These are phyloP conservation scores for Archips xylosteana DNA, from an alignment of 2,888 invertebrate species.

Conservation along the genomic window DNA sequence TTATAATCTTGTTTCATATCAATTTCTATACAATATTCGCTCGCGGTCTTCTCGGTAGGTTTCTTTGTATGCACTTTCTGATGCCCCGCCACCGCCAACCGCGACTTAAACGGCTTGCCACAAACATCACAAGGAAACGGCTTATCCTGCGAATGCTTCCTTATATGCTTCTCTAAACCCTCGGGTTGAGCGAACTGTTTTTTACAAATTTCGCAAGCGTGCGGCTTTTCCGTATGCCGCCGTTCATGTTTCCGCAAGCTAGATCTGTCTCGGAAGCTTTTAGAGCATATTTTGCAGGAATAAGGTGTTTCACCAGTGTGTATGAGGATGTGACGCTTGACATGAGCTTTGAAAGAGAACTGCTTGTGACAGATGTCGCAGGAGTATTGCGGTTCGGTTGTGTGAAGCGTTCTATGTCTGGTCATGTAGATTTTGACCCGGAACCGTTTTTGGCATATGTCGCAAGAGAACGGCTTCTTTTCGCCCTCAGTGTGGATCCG, in stretches of 20 bases:
- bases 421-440: not conserved
- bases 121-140: not conserved
- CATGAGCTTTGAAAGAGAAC: not conserved
- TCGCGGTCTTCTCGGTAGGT: not conserved
- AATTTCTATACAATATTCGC: not conserved
- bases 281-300: not conserved
- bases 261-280: not conserved
- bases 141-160: not conserved
- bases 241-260: not conserved
- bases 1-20: not conserved
- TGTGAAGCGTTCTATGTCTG: not conserved
- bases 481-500: conserved; percentile 1
- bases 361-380: not conserved
- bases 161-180: not conserved
- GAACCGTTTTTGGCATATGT: not conserved
- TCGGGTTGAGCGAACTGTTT: not conserved
- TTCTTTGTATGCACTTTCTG: not conserved
- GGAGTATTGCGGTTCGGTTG: not conserved
- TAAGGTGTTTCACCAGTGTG: not conserved
- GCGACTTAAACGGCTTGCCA: not conserved
- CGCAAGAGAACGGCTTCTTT: not conserved
- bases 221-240: not conserved
- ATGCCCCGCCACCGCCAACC: not conserved
- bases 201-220: not conserved
- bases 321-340: not conserved